Conservation (phyloP, 2,113 vertebrate genomes). For the Nicator chloris region DNA sequence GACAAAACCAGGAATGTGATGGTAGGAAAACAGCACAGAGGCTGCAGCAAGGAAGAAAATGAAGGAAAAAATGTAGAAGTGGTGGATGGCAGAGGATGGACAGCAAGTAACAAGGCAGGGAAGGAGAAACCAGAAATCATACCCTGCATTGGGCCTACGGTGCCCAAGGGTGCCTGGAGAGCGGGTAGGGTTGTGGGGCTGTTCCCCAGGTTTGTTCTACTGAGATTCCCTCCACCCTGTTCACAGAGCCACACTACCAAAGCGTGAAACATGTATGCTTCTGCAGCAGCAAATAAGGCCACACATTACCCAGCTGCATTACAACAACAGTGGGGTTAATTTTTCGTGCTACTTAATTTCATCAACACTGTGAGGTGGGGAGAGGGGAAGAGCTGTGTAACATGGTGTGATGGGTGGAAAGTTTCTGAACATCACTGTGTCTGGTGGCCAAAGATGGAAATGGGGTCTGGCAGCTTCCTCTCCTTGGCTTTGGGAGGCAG, state of each 20-base stretch:
- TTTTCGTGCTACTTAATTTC: slow-evolving; percentile 9
- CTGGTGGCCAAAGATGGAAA: background rate
- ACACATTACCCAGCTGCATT: background rate
- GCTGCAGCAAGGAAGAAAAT: background rate
- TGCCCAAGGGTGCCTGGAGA: background rate
- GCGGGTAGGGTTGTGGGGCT: background rate
- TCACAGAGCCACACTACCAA: background rate
- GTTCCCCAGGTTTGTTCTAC: background rate
- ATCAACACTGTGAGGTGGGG: background rate
- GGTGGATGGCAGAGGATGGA: background rate
- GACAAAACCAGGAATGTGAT: background rate
- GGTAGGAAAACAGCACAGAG: background rate
- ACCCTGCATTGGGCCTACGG: background rate
- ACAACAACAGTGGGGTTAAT: background rate
- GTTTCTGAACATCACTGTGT: background rate
- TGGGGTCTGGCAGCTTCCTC: background rate
- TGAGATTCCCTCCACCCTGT: fast-evolving
- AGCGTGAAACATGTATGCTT: background rate
- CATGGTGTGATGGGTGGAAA: background rate
- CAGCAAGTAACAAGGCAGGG: background rate
- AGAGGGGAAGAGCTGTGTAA: slow-evolving; percentile 5
- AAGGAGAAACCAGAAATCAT: background rate
- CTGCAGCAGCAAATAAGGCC: background rate
- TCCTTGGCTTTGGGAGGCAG: background rate
- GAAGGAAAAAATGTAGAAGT: background rate